Evolutionary conservation across 2,797 vertebrate species (phyloP).

Genomic region (Chaetodon trifasciatus): DNA sequence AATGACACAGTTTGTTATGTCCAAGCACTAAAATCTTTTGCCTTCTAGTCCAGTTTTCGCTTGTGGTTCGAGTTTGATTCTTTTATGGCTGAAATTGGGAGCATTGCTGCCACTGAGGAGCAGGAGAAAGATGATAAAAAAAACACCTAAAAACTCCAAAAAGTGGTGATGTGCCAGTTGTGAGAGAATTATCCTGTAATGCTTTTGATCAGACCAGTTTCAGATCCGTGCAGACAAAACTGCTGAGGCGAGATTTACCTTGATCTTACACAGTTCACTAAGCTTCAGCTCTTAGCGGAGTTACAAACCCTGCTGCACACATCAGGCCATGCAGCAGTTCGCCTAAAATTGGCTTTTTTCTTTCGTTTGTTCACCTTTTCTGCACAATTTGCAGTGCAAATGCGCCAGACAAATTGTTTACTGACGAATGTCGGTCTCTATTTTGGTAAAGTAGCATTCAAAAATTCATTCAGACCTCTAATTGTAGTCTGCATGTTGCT

Average conservation of each 20-base stretch:
- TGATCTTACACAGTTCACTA: slow-evolving; percentile 1
- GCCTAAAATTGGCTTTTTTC: neutral
- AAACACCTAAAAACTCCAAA: neutral
- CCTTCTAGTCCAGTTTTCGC: neutral
- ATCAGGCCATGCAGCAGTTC: neutral
- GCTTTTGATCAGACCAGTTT: neutral
- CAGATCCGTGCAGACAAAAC: neutral
- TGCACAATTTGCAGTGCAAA: neutral
- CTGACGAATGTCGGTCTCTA: neutral
- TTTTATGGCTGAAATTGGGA: neutral
- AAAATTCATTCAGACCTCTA: neutral
- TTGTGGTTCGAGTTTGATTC: neutral
- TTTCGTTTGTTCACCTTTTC: neutral
- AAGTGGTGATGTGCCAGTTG: neutral
- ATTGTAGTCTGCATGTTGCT: neutral
- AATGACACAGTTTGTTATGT: neutral
- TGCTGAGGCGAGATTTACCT: neutral
- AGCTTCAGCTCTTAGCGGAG: slow-evolving; percentile 5
- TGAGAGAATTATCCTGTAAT: neutral
- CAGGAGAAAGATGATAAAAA: neutral
- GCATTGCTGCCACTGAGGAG: neutral
- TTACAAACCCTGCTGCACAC: neutral
- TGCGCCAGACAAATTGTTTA: neutral
- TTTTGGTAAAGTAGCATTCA: neutral
- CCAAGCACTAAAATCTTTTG: neutral